These are phyloP conservation scores for Ormyrus nitidulus DNA, from an alignment of 2,888 invertebrate genomes.

Conservation along the genomic window DNA sequence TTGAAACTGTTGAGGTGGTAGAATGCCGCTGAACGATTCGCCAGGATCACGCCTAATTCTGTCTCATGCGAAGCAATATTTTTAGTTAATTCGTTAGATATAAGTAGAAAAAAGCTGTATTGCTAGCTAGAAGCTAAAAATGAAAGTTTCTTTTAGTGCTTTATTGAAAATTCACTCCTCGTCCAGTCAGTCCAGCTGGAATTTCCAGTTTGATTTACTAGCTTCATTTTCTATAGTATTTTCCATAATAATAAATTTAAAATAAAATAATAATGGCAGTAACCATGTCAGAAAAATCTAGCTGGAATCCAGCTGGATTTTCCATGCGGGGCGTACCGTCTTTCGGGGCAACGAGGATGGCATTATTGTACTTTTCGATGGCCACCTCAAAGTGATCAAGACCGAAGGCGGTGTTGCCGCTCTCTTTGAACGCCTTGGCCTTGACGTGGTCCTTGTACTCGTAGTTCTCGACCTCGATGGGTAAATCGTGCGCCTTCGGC, in stretches of 20 bases:
- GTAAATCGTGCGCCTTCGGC: constrained; percentile 75
- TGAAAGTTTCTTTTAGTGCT: neutral
- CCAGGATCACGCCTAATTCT: constrained; percentile 83
- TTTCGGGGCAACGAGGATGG: constrained; percentile 82
- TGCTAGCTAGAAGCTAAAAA: neutral
- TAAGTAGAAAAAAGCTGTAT: neutral
- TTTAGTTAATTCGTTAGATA: neutral
- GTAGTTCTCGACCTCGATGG: constrained; percentile 77
- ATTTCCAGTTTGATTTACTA: too few species aligned
- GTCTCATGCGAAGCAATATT: neutral
- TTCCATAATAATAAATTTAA: too few species aligned
- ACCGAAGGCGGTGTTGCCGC: constrained; percentile 85
- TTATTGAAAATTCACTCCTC: neutral
- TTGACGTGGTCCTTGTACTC: constrained; percentile 78
- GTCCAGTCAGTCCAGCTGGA: neutral
- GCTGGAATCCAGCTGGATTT: too few species aligned
- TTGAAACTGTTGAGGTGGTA: constrained; percentile 84
- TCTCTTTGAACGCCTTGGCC: constrained; percentile 81
- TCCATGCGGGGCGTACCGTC: constrained; percentile 77
- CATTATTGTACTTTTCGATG: constrained; percentile 82
- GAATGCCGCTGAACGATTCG: constrained; percentile 88
- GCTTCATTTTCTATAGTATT: too few species aligned
- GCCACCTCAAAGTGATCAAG: constrained; percentile 83
- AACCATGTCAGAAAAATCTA: too few species aligned
- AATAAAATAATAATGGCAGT: too few species aligned